A percentile compares a stretch with the other conserved stretches of the same genome.
Conservation (phyloP, 2,113 vertebrate genomes). For the Picathartes gymnocephalus region DNA sequence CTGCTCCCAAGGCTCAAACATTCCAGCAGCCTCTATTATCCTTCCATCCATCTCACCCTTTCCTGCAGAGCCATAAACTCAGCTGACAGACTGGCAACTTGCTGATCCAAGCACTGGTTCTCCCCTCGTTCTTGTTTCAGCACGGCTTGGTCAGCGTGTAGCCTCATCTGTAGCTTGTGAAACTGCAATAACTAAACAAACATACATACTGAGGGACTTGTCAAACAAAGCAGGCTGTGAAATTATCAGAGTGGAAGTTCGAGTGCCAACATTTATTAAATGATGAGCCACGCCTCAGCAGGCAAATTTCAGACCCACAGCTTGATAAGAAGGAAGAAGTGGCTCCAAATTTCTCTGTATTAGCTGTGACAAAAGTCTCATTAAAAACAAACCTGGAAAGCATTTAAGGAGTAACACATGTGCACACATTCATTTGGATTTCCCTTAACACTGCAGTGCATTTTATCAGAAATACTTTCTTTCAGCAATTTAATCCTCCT, state of each 20-base stretch:
- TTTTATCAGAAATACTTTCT: constrained; percentile 1
- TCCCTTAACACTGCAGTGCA: background rate
- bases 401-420: background rate
- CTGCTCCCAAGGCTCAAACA: background rate
- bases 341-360: background rate
- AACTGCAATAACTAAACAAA: background rate
- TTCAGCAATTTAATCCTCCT: constrained; percentile 19
- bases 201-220: background rate
- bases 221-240: background rate
- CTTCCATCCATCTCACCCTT: background rate
- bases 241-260: constrained; percentile 5
- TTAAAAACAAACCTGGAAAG: background rate
- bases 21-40: background rate
- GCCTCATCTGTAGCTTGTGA: constrained; percentile 34
- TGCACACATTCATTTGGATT: background rate
- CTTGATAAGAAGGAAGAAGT: background rate
- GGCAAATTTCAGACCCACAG: background rate
- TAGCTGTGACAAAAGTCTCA: background rate
- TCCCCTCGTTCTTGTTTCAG: constrained; percentile 5
- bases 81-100: background rate
- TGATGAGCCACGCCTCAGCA: background rate
- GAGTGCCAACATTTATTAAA: background rate
- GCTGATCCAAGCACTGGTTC: background rate
- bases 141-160: background rate
- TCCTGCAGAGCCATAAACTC: background rate